Evolutionary conservation across 2,888 invertebrate genomes (phyloP), one percentile per base, ranked within the genome.

Genomic region (Aricia artaxerxes): DNA sequence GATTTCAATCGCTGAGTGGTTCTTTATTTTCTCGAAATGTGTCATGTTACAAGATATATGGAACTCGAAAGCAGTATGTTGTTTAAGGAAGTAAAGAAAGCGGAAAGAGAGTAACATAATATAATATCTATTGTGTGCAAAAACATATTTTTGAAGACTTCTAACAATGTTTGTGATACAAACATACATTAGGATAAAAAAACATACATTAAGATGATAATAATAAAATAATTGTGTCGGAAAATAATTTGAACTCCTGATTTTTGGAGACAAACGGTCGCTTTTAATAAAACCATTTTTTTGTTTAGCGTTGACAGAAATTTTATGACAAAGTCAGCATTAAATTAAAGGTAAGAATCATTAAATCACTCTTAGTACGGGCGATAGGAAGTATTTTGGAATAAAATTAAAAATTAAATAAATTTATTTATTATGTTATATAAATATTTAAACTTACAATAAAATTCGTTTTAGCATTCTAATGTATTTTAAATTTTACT

Each of bases 11-110:
- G 69, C 13, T 38, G 35, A 69, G 35, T 69, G 69, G 69, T 9
- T 69, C 24, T 38, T 16, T 69, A 4, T 69, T 69, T 38, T 69
- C 13, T 69, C 1, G 35, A 9, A 69, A 38, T 16, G 16, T 69
- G 69, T 69, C 13, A 13, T 69, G 35, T 35, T 35, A 69, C 13
- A 69, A 69, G 69, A 69, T 69, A 69, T 69, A 69, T 69, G 69
- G 35, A 5, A 13, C 4, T 69, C 35, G 69, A 69, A 13, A 38
- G 5, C 69, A 69, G 5, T 6, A 38, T 38, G 35, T 69, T 69
- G 24, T 69, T 69, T 5, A 69, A 69, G 69, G 69, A 69, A 69
- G 69, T 6, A 16, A 69, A 69, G 16, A 69, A 69, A 69, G 13
- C 13, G 69, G 35, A 69, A 35, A 69, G 35, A 35, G 2, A 35